A percentile compares a stretch with the other conserved stretches of the same genome.
phyloP scores from a whole-genome alignment of 2,113 vertebrate genomes.

The Menidia beryllina region DNA sequence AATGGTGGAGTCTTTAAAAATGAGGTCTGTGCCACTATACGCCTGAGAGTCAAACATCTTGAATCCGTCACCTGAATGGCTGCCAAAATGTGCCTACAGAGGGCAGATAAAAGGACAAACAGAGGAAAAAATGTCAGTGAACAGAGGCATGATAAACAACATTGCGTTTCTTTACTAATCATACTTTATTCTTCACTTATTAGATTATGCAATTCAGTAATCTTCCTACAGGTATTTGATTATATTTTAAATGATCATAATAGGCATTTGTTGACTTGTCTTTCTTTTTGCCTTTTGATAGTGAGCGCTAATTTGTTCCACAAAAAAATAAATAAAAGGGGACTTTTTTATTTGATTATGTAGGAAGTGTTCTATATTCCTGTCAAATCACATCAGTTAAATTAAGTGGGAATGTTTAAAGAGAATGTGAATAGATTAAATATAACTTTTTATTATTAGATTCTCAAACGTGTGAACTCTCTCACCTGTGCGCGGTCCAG shows the following conservation, averaged over 20 bases:
- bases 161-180: neutral
- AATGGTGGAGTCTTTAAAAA: slow-evolving; percentile 93
- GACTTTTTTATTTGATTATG: too few relatives aligned
- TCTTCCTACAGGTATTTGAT: too few relatives aligned
- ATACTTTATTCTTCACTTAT: neutral
- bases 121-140: neutral
- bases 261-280: too few relatives aligned
- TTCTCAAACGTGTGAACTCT: neutral
- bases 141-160: neutral
- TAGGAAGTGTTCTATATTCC: too few relatives aligned
- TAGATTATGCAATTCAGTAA: neutral
- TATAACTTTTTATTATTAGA: too few relatives aligned
- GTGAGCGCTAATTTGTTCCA: too few relatives aligned
- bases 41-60: slow-evolving; percentile 91
- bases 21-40: slow-evolving; percentile 86
- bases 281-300: too few relatives aligned
- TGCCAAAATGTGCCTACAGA: slow-evolving; percentile 86
- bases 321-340: too few relatives aligned
- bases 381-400: too few relatives aligned
- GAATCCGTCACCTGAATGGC: slow-evolving; percentile 80
- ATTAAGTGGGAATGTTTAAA: too few relatives aligned
- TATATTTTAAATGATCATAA: too few relatives aligned
- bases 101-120: neutral
- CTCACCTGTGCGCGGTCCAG: slow-evolving; percentile 91
- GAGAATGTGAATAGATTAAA: too few relatives aligned